These are phyloP conservation scores for Nannoperca obscura DNA, from an alignment of 2,797 vertebrate species.

Conservation along the genomic window DNA sequence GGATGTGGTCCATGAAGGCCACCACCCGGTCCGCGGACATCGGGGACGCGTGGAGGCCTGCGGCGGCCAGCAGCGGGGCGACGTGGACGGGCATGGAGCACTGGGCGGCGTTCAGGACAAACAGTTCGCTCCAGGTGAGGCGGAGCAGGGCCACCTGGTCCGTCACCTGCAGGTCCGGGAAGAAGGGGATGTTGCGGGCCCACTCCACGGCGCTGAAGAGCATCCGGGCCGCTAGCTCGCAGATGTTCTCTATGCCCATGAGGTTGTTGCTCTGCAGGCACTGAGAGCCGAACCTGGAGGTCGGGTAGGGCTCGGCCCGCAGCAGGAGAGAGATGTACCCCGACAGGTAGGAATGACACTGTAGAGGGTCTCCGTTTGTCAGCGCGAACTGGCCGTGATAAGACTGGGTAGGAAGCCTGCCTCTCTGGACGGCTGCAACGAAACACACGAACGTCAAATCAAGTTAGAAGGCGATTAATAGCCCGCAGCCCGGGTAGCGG, in stretches of 20 bases:
- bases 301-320: constrained; percentile 95
- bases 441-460: constrained; percentile 12
- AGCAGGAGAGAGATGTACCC: constrained; percentile 98
- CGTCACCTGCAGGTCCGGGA: constrained; percentile 97
- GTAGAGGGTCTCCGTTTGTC: constrained; percentile 94
- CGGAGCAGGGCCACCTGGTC: constrained; percentile 97
- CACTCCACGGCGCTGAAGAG: constrained; percentile 98
- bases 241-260: constrained; percentile 99
- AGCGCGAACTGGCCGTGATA: constrained; percentile 95
- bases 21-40: constrained; percentile 97
- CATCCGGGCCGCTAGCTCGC: constrained; percentile 96
- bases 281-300: constrained; percentile 94
- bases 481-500: neutral
- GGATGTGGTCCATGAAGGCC: constrained; percentile 99
- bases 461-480: neutral
- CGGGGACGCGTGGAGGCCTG: constrained; percentile 96
- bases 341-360: constrained; percentile 96
- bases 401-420: constrained; percentile 93
- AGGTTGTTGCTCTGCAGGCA: constrained; percentile 97
- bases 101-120: constrained; percentile 96
- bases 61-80: constrained; percentile 94
- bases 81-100: constrained; percentile 98
- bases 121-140: constrained; percentile 97
- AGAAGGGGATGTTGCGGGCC: constrained; percentile 98
- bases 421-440: constrained; percentile 93